Evolutionary conservation across 1,140 invertebrate genomes (phyloP).

Genomic region (Melanaphis sacchari): DNA sequence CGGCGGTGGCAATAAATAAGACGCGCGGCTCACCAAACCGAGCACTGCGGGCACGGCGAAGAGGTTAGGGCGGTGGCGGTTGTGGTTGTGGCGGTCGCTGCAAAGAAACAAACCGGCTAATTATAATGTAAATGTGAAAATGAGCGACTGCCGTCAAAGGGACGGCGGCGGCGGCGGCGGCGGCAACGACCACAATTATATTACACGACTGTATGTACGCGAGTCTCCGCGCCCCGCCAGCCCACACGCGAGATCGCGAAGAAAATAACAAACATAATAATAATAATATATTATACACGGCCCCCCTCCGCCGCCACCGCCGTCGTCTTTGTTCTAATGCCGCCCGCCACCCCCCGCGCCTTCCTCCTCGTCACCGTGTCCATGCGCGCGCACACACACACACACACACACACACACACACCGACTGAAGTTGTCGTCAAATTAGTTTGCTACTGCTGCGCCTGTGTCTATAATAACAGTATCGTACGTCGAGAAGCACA

Average conservation of each 20-base stretch:
- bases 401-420: too few species aligned
- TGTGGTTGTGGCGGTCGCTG: neutral
- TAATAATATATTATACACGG: conserved; percentile 23
- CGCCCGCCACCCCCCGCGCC: neutral
- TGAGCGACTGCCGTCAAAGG: conserved; percentile 48
- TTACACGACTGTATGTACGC: neutral
- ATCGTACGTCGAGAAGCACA: neutral
- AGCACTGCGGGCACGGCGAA: neutral
- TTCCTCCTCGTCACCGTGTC: neutral
- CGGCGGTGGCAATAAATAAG: conserved; percentile 22
- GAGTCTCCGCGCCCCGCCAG: neutral
- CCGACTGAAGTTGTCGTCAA: conserved; percentile 25
- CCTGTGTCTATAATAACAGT: neutral
- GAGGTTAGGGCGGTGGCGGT: neutral
- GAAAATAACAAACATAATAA: conserved; percentile 21
- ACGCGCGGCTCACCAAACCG: neutral
- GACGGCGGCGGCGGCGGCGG: neutral
- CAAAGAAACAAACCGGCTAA: conserved; percentile 50
- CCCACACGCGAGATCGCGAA: neutral
- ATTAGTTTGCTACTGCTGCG: conserved; percentile 21
- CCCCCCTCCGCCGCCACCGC: neutral
- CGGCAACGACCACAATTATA: conserved; percentile 44
- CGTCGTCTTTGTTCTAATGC: conserved; percentile 30
- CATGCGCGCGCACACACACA: neutral
- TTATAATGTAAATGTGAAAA: conserved; percentile 53